Base-by-base conservation (phyloP, 2,797 vertebrate genomes). In the Remorina albescens region DNA sequence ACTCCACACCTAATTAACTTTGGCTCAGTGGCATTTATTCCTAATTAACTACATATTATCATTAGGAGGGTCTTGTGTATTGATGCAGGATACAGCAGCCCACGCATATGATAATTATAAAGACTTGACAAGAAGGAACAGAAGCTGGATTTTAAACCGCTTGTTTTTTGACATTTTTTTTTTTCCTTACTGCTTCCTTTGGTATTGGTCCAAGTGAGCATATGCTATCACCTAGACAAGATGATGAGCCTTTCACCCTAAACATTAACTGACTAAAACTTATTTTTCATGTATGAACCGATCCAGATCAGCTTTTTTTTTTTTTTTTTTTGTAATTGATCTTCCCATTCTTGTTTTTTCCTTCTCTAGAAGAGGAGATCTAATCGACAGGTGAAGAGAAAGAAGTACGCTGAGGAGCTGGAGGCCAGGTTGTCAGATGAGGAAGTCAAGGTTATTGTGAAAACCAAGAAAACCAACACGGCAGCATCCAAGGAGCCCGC, bases 351-450 rank as follows among this genome's bases (percentile, higher is more conserved):
- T n/a, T n/a, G n/a, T n/a, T 5, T 67, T 4, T 62, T 73, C 23
- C 65, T 90, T 47, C 82, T 90, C n/a, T 78, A 99, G 98, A 99
- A 98, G 91, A 96, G 98, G 85, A 95, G 98, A 79, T 99, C 98
- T 19, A 99, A 98, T 93, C 95, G 98, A 8, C 97, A 99, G 91
- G 94, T 99, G 86, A 99, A 99, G 93, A 95, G 96, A 67, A 99
- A 99, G 95, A 97, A 98, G 74, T 99, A 99, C 0, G 93, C 95
- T 6, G 98, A 99, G 88, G 98, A 98, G 82, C 93, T 93, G 76
- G 98, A 98, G 90, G 95, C 96, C 68, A 96, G 97, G 65, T 90
- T 98, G 39, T 98, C 96, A 0, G 97, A 99, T 76, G 98, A 99
- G 44, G 97, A 98, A 56, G 93, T 95, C 81, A 98, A 97, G 93